Conservation (phyloP, 2,797 vertebrate species). For the Hipposideros larvatus region DNA sequence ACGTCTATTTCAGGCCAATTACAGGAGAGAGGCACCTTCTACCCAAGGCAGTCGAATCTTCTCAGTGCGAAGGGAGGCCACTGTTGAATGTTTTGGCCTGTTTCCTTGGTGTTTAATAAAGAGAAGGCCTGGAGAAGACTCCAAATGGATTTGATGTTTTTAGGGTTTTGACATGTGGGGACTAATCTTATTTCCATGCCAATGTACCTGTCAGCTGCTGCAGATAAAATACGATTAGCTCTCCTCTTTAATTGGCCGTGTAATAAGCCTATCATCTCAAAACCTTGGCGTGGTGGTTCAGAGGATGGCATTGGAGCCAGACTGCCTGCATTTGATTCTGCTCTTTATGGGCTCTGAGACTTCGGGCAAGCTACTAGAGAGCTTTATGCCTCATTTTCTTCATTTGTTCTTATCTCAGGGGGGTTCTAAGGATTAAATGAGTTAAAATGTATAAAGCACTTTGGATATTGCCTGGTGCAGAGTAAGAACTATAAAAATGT, state of each 20-base stretch:
- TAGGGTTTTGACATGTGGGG: constrained; percentile 67
- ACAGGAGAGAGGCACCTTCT: constrained; percentile 51
- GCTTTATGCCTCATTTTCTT: not conserved
- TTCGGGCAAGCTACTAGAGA: constrained; percentile 6
- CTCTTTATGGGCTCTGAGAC: not conserved
- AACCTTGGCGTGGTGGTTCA: constrained; percentile 20
- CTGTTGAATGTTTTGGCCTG: constrained; percentile 55
- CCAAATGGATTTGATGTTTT: constrained; percentile 70
- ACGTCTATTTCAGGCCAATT: constrained; percentile 28
- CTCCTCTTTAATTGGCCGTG: constrained; percentile 62
- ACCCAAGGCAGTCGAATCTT: constrained; percentile 28
- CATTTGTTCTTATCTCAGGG: not conserved
- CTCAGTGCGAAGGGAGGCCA: constrained; percentile 37
- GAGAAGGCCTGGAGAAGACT: constrained; percentile 41
- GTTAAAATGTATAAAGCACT: not conserved
- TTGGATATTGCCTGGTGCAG: not conserved
- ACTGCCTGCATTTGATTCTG: not conserved
- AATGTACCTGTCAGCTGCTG: constrained; percentile 65
- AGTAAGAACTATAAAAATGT: constrained; percentile 12
- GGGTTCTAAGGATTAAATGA: constrained; percentile 55
- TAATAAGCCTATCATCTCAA: constrained; percentile 62
- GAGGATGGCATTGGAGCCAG: constrained; percentile 4
- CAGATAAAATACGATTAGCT: constrained; percentile 76
- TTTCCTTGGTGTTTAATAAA: constrained; percentile 70
- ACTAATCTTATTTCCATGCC: constrained; percentile 77